A percentile compares a stretch with the other conserved stretches of the same genome.
Evolutionary conservation across 1,140 invertebrate species (phyloP).

Genomic region (Zaprionus gabonicus): DNA sequence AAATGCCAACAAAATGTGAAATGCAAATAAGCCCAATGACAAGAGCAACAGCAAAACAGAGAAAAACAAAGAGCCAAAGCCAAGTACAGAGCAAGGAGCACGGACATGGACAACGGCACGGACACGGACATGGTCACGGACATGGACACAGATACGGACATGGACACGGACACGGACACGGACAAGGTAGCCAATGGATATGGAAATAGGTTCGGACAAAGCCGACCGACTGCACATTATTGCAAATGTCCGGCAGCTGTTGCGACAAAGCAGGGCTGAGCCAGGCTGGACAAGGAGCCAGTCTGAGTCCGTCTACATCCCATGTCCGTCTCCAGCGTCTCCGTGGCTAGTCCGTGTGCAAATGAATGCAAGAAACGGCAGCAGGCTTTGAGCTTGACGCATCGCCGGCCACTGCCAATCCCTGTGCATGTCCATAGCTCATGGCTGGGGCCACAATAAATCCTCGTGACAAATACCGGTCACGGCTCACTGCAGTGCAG

Average conservation of each 20-base stretch:
- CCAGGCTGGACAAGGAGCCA: neutral
- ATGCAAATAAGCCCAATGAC: constrained; percentile 72
- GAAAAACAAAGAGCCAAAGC: neutral
- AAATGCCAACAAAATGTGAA: constrained; percentile 62
- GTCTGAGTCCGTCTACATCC: neutral
- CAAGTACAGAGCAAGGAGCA: constrained; percentile 1
- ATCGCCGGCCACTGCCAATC: constrained; percentile 9
- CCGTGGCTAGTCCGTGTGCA: neutral
- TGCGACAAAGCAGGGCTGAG: constrained; percentile 5
- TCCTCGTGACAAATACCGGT: constrained; percentile 68
- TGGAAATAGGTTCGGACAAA: neutral
- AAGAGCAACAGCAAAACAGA: constrained; percentile 21
- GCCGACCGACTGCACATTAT: constrained; percentile 53
- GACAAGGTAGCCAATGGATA: neutral
- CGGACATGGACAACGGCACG: neutral
- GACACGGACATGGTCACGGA: neutral
- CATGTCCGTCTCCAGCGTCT: neutral
- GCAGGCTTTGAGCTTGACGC: neutral
- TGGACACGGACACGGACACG: neutral
- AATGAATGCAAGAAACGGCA: constrained; percentile 3
- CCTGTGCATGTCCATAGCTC: constrained; percentile 2
- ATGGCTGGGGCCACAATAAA: constrained; percentile 58
- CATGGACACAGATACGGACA: neutral
- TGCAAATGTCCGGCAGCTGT: constrained; percentile 74
- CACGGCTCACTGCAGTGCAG: constrained; percentile 41